Evolutionary conservation across 2,888 invertebrate species (phyloP).

Genomic region (Elegia similella): DNA sequence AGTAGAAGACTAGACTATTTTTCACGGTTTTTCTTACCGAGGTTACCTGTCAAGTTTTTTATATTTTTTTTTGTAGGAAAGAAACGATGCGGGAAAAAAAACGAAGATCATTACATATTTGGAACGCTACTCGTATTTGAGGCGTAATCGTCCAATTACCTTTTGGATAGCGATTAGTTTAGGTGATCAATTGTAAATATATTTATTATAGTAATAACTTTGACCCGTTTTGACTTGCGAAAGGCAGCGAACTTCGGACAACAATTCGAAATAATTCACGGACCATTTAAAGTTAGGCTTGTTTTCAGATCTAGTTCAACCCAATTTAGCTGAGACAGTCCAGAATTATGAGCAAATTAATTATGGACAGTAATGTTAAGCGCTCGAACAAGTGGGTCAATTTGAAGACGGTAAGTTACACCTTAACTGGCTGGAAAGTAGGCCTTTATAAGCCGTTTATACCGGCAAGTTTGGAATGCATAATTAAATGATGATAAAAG

Average conservation of each 20-base stretch:
- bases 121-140: too few species aligned
- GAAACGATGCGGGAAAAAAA: too few species aligned
- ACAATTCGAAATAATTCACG: conserved; percentile 4
- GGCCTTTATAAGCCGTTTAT: neutral
- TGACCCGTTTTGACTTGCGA: neutral
- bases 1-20: too few species aligned
- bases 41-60: too few species aligned
- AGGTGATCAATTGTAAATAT: neutral
- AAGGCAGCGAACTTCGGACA: neutral
- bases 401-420: neutral
- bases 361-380: conserved; percentile 2
- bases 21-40: too few species aligned
- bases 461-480: neutral
- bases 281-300: neutral
- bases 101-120: too few species aligned
- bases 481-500: neutral
- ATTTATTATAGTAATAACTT: neutral
- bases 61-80: too few species aligned
- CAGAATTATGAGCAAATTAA: conserved; percentile 11
- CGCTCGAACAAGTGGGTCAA: conserved; percentile 1
- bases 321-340: conserved; percentile 5
- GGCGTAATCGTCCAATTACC: too few species aligned
- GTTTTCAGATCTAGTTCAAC: neutral
- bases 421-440: neutral
- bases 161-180: neutral